phyloP scores from a whole-genome alignment of 2,113 vertebrate genomes.

The Ivindomyrus marchei region DNA sequence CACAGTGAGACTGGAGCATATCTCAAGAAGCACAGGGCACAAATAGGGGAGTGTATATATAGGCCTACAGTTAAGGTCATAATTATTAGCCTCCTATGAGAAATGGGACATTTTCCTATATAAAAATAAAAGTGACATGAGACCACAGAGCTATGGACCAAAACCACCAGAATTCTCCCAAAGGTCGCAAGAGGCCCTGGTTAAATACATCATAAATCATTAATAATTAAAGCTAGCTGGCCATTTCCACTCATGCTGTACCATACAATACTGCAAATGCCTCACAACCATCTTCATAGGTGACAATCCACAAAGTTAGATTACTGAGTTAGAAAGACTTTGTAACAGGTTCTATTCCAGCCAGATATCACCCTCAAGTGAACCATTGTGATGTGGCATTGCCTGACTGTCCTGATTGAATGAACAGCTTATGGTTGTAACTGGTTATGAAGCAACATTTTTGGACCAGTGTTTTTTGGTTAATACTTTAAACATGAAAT shows the following conservation, averaged over 20 bases:
- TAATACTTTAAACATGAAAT: neutral
- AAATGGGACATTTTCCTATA: too few relatives aligned
- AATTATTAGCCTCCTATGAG: too few relatives aligned
- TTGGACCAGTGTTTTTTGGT: neutral
- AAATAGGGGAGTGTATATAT: neutral
- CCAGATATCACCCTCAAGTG: neutral
- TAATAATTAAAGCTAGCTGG: neutral
- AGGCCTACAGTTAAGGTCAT: neutral
- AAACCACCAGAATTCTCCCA: neutral
- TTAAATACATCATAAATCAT: neutral
- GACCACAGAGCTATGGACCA: neutral
- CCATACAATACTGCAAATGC: neutral
- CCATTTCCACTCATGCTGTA: neutral
- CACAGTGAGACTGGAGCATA: neutral
- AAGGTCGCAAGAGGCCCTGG: neutral
- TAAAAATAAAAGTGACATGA: neutral
- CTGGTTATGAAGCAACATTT: neutral
- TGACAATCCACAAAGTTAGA: neutral
- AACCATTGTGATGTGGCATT: neutral
- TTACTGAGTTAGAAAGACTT: neutral
- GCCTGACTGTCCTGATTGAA: neutral
- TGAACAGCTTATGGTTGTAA: neutral
- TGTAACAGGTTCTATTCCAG: neutral
- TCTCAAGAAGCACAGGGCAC: neutral
- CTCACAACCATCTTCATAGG: neutral